Conservation (phyloP, 2,888 invertebrate genomes). For the Drosophila bunnanda region DNA sequence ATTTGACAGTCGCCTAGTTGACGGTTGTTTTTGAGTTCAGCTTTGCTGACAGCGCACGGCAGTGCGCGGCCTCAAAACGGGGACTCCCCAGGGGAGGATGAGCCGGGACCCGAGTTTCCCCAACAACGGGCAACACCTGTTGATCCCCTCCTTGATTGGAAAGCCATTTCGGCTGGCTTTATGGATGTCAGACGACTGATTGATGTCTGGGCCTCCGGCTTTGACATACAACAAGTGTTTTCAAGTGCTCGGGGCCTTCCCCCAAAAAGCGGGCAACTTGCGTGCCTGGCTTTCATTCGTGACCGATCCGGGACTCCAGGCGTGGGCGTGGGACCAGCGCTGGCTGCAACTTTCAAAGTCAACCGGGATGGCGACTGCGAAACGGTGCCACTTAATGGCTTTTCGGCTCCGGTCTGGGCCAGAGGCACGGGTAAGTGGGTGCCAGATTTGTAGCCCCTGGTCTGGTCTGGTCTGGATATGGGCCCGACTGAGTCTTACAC, state of each 20-base stretch:
- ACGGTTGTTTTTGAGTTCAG: conserved; percentile 76
- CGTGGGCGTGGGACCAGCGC: conserved; percentile 32
- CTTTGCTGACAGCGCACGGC: conserved; percentile 49
- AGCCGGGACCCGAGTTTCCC: conserved; percentile 30
- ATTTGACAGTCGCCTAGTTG: conserved; percentile 79
- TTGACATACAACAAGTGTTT: conserved; percentile 72
- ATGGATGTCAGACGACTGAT: conserved; percentile 58
- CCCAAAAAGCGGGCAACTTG: conserved; percentile 51
- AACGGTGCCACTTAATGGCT: conserved; percentile 65
- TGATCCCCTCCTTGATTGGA: conserved; percentile 59
- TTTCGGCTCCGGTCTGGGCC: conserved; percentile 13
- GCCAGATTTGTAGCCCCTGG: conserved; percentile 54
- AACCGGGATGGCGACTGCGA: conserved; percentile 46
- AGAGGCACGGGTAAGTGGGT: conserved; percentile 49
- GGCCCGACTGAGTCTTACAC: conserved; percentile 37
- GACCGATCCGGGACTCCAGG: conserved; percentile 11
- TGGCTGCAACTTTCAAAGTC: conserved; percentile 68
- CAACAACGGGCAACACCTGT: conserved; percentile 58
- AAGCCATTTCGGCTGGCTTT: conserved; percentile 48
- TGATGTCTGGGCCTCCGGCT: conserved; percentile 51
- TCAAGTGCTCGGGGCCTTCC: conserved; percentile 59
- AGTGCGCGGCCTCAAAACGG: conserved; percentile 9
- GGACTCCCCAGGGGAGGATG: neutral
- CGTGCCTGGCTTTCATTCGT: conserved; percentile 66
- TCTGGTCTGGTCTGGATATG: conserved; percentile 17